phyloP scores from a whole-genome alignment of 1,140 invertebrate species.

The Penaeus japonicus region DNA sequence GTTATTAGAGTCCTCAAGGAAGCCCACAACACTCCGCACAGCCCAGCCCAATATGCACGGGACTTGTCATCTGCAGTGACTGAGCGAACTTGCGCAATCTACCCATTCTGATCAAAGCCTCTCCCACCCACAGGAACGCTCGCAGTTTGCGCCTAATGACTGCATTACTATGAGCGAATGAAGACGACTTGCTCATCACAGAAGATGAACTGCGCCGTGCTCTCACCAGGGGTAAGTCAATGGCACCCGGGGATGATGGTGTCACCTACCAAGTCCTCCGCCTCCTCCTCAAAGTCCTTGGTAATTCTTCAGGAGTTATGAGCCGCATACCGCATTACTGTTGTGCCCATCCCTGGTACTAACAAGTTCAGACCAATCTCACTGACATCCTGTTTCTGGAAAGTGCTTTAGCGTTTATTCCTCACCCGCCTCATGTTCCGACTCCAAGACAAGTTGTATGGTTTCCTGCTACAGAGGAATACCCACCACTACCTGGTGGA shows the following conservation, averaged over 20 bases:
- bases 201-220: not conserved
- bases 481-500: too few species aligned
- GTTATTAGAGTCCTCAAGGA: not conserved
- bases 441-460: not conserved
- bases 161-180: not conserved
- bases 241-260: conserved; percentile 13
- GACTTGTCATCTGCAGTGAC: not conserved
- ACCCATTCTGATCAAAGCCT: not conserved
- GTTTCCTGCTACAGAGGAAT: too few species aligned
- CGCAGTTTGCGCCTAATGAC: not conserved
- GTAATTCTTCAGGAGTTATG: not conserved
- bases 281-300: conserved; percentile 10
- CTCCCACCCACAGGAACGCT: not conserved
- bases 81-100: not conserved
- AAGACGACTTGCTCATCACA: not conserved
- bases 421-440: not conserved
- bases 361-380: not conserved
- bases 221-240: too few species aligned
- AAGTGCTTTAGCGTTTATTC: not conserved
- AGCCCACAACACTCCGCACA: not conserved
- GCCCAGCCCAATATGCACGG: not conserved
- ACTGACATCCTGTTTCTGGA: not conserved
- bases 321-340: not conserved
- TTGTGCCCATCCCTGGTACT: conserved; percentile 16
- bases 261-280: conserved; percentile 17